These are phyloP conservation scores for Agrochola lychnidis DNA, from an alignment of 2,888 invertebrate genomes.

Conservation along the genomic window DNA sequence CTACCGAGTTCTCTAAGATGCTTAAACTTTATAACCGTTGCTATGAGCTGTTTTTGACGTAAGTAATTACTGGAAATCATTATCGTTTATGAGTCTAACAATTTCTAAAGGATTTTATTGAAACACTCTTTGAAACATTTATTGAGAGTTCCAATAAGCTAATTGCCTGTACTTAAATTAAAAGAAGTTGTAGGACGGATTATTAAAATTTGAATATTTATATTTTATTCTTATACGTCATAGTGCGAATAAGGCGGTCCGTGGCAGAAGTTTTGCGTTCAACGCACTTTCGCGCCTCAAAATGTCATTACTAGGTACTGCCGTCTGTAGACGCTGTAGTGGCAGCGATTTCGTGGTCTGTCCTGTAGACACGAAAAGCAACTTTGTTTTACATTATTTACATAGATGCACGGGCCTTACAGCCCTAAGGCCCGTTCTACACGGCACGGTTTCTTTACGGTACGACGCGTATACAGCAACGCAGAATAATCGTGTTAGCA, in stretches of 20 bases:
- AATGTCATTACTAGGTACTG: background rate
- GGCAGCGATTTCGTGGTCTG: background rate
- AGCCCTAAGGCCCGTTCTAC: background rate
- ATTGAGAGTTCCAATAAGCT: conserved; percentile 17
- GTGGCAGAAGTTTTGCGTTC: background rate
- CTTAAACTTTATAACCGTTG: conserved; percentile 1
- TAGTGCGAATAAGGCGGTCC: background rate
- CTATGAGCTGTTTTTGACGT: conserved; percentile 47
- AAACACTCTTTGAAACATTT: conserved; percentile 31
- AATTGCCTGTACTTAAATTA: background rate
- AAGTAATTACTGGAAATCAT: conserved; percentile 58
- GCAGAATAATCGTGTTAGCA: background rate
- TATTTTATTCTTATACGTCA: no score
- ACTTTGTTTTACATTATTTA: background rate
- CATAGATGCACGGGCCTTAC: background rate
- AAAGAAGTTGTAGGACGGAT: background rate
- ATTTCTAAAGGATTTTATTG: conserved; percentile 35
- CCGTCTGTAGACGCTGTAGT: background rate
- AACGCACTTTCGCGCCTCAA: background rate
- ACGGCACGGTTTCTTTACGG: no score
- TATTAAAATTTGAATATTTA: background rate
- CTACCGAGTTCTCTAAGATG: background rate
- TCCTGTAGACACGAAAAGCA: background rate
- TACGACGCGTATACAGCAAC: no score
- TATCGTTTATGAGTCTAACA: conserved; percentile 12